These are phyloP conservation scores for Nycteola revayana DNA, from an alignment of 2,888 invertebrate genomes.

Conservation along the genomic window DNA sequence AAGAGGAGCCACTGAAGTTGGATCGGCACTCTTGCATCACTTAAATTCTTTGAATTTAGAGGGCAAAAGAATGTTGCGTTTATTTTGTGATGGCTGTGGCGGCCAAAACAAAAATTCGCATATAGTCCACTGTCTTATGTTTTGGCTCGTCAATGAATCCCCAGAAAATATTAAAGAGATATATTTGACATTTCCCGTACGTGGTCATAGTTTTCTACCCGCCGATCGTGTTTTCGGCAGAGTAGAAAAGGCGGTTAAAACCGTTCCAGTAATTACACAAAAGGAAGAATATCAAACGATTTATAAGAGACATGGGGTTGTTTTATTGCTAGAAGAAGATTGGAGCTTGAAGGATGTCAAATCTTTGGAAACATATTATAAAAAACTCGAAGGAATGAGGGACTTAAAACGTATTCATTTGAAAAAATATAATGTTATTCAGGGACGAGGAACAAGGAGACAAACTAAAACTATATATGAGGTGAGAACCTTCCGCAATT, in stretches of 20 bases:
- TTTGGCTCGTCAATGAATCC: conserved; percentile 13
- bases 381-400: conserved; percentile 10
- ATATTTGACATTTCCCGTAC: conserved; percentile 10
- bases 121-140: conserved; percentile 14
- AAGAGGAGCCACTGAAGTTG: conserved; percentile 5
- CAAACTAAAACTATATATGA: conserved; percentile 12
- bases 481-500: conserved; percentile 13
- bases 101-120: conserved; percentile 32
- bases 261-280: conserved; percentile 4
- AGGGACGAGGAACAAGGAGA: conserved; percentile 12
- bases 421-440: conserved; percentile 11
- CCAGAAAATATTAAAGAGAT: conserved; percentile 10
- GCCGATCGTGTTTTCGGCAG: conserved; percentile 16
- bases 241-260: conserved; percentile 10
- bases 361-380: conserved; percentile 9
- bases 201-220: conserved; percentile 19
- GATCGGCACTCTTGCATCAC: conserved; percentile 9
- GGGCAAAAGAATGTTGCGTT: conserved; percentile 14
- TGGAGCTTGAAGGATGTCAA: conserved; percentile 9
- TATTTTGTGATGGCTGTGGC: conserved; percentile 34
- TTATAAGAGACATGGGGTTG: conserved; percentile 8
- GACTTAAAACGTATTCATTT: conserved; percentile 12
- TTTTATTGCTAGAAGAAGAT: conserved; percentile 7
- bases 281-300: conserved; percentile 8
- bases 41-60: conserved; percentile 10